Base-by-base conservation (phyloP, 2,888 invertebrate species). In the Cataglyphis livida region DNA sequence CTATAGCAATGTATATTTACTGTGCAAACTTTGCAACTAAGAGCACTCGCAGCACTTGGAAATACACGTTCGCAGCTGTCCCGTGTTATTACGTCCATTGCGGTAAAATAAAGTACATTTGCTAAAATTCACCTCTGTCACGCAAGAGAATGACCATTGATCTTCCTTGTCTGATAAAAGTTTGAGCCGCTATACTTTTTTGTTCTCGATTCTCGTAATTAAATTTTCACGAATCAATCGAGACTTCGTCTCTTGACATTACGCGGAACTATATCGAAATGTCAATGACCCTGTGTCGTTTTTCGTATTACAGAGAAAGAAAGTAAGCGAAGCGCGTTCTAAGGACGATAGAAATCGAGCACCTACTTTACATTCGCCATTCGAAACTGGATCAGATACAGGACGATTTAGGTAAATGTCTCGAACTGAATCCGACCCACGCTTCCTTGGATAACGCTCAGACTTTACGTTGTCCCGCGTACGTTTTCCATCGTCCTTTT, bases 161-260 rank as follows among this genome's bases (percentile, higher is more conserved):
- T 65, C 51, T 18, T 57, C 71, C 51, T 57, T 35, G 5, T 5
- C 28, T 44, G 74, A 66, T 59, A 21, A 79, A 48, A 81, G 48
- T 65, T 68, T 64, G 25, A 66, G 41, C 57, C 59, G n/a, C 59
- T 41, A 62, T 59, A 21, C 54, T 5, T 51, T 10, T 35, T 62
- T 18, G 59, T 38, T 64, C 68, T 59, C 76, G 70, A 48, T 44
- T 28, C 62, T 73, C 76, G 74, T 84, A 89, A 89, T 89, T 87
- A 87, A 86, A 88, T 88, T 89, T 88, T 89, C 85, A 85, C 44
- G 79, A 83, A 66, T 82, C 84, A 83, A 88, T 84, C 65, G 32
- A 73, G 38, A 21, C 62, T 38, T 81, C 15, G 25, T 48, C 48
- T 57, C 18, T 12, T 41, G 12, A 12, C 44, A 1, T 70, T 70